phyloP scores from a whole-genome alignment of 2,888 invertebrate species.

The Emmelina monodactyla region DNA sequence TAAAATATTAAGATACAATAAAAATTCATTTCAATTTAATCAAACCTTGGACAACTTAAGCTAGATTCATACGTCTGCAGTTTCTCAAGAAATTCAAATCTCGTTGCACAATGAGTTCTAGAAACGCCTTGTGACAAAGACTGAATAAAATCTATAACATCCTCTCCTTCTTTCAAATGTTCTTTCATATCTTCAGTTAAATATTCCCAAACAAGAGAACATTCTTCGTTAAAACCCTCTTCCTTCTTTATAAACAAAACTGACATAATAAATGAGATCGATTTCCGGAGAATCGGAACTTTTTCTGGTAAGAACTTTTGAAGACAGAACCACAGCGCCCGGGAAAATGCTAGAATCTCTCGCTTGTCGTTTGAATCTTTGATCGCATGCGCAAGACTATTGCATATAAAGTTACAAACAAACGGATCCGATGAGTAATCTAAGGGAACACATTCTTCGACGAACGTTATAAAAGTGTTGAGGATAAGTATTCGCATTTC shows the following conservation, averaged over 20 bases:
- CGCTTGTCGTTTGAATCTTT: constrained; percentile 32
- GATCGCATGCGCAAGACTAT: constrained; percentile 59
- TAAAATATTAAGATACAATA: not conserved
- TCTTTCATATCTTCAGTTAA: constrained; percentile 58
- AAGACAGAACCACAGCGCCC: constrained; percentile 50
- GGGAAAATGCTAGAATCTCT: constrained; percentile 30
- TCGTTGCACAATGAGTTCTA: constrained; percentile 21
- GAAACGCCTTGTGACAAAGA: constrained; percentile 24
- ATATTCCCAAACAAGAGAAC: constrained; percentile 50
- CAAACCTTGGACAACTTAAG: constrained; percentile 40
- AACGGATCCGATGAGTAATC: constrained; percentile 53
- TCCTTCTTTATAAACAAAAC: constrained; percentile 53
- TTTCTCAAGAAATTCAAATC: constrained; percentile 28
- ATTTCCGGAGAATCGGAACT: constrained; percentile 41
- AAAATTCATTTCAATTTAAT: constrained; percentile 5
- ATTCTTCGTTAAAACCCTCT: constrained; percentile 28
- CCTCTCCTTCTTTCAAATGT: constrained; percentile 48
- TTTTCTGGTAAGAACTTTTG: constrained; percentile 42
- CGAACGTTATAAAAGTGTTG: constrained; percentile 64
- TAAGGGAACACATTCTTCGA: constrained; percentile 39
- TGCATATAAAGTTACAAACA: constrained; percentile 63
- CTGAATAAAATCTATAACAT: constrained; percentile 33
- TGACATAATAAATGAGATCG: constrained; percentile 60
- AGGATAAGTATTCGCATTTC: constrained; percentile 63
- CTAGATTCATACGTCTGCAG: constrained; percentile 29